Base-by-base conservation (phyloP, 2,113 vertebrate species). In the Mirza zaza region DNA sequence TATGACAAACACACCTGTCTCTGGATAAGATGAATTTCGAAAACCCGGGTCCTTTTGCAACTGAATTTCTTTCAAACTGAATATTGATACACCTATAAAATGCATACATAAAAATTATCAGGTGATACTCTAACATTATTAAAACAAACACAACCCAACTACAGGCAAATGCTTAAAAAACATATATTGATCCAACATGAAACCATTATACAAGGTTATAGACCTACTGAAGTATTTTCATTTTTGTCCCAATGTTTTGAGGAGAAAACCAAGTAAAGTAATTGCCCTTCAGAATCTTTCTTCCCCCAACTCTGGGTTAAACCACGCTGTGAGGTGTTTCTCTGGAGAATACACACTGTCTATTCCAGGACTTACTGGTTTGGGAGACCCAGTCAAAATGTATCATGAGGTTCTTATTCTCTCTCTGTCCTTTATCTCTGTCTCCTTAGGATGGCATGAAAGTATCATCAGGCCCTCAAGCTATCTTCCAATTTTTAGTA, bases 11-110 rank as follows among this genome's bases (percentile, higher is more conserved):
- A 91, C 98, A 99, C 99, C 99, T 98, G 99, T 99, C 97, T 99
- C 99, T 97, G 99, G 99, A 98, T 99, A 99, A 42, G 99, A 99
- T 90, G 99, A 99, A 98, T 99, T 99, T 98, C 99, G 99, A 99
- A 99, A 99, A 98, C 99, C 99, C 65, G 99, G 99, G 97, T 99
- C 99, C 98, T 99, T 99, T 98, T 99, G 99, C 98, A 99, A 98
- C 68, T 99, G 99, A 98, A 99, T 99, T 97, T 99, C 99, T 98
- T 99, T 99, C 98, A 99, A 98, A 97, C 99, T 99, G 99, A 99
- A 99, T 99, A 99, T 99, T 85, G 99, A 99, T 94, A 99, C 97
- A 98, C 98, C 99, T 99, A 55, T 55, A 98, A 61, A 99, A 99
- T 4, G 79, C 52, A 68, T 57, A 97, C 34, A 97, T 93, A 96